Conservation (phyloP, 2,113 vertebrate genomes). For the Scomber colias region DNA sequence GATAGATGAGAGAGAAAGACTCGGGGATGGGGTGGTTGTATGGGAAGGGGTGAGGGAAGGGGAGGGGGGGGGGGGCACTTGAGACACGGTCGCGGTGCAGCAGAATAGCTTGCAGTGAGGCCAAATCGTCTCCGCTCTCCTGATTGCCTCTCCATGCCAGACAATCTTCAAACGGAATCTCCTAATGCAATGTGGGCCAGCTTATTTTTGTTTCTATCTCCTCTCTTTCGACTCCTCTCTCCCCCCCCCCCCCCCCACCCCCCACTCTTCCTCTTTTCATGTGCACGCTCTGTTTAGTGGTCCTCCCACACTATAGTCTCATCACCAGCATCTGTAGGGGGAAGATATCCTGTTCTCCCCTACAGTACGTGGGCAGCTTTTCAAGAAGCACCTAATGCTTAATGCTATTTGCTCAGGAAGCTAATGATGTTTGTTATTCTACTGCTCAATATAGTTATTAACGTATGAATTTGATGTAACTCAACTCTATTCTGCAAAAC, state of each 20-base stretch:
- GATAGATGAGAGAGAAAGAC: constrained; percentile 44
- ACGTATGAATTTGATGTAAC: constrained; percentile 58
- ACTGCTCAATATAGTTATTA: constrained; percentile 55
- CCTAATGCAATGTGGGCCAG: constrained; percentile 61
- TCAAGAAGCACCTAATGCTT: constrained; percentile 48
- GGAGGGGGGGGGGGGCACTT: constrained; percentile 31
- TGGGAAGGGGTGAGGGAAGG: too few species aligned
- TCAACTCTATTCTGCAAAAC: constrained; percentile 2
- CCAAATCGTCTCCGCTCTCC: constrained; percentile 58
- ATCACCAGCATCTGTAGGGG: constrained; percentile 55
- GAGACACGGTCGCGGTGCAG: constrained; percentile 54
- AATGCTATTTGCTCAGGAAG: constrained; percentile 53
- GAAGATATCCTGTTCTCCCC: constrained; percentile 59
- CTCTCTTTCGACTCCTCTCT: constrained; percentile 43
- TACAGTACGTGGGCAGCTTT: constrained; percentile 50
- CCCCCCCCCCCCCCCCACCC: background rate
- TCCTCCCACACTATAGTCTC: constrained; percentile 65
- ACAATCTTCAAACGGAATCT: constrained; percentile 76
- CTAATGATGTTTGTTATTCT: constrained; percentile 62
- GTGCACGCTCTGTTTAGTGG: constrained; percentile 26
- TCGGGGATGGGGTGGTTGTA: background rate
- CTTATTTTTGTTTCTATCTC: constrained; percentile 64
- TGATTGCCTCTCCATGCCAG: constrained; percentile 65
- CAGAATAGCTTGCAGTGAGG: constrained; percentile 60
- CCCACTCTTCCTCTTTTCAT: constrained; percentile 56